Percentiles rank a stretch among this genome's conserved stretches.
Evolutionary conservation across 2,888 invertebrate genomes (phyloP).

Genomic region (Tetramorium bicarinatum): DNA sequence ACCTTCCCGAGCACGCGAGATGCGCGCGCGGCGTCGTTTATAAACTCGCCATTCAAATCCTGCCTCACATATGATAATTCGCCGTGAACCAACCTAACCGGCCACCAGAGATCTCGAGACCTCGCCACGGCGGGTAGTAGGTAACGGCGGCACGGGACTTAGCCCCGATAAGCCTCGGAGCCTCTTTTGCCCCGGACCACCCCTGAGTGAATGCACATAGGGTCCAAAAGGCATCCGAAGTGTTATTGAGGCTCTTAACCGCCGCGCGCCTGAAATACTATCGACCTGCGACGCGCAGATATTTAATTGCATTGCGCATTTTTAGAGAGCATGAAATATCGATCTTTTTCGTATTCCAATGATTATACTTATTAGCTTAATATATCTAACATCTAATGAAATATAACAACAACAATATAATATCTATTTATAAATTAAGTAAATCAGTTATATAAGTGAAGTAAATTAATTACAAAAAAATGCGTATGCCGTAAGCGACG

Average conservation of each 20-base stretch:
- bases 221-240: conserved; percentile 44
- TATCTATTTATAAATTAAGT: not conserved
- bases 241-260: conserved; percentile 50
- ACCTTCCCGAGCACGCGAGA: conserved; percentile 54
- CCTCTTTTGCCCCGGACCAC: conserved; percentile 66
- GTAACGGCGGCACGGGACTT: conserved; percentile 65
- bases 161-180: conserved; percentile 70
- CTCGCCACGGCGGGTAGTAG: conserved; percentile 62
- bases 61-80: conserved; percentile 75
- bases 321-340: conserved; percentile 13
- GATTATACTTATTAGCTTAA: not conserved
- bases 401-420: not conserved
- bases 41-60: conserved; percentile 75
- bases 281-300: conserved; percentile 10
- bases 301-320: not conserved
- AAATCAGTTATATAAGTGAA: not conserved
- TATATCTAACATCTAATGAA: not conserved
- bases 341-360: not conserved
- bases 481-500: not conserved
- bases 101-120: conserved; percentile 67
- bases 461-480: not conserved
- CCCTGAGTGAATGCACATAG: conserved; percentile 62
- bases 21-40: conserved; percentile 68
- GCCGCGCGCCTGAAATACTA: conserved; percentile 51
- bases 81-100: conserved; percentile 68